A percentile compares a stretch with the other conserved stretches of the same genome.
Evolutionary conservation across 2,113 vertebrate species (phyloP).

Genomic region (Podocnemis expansa): DNA sequence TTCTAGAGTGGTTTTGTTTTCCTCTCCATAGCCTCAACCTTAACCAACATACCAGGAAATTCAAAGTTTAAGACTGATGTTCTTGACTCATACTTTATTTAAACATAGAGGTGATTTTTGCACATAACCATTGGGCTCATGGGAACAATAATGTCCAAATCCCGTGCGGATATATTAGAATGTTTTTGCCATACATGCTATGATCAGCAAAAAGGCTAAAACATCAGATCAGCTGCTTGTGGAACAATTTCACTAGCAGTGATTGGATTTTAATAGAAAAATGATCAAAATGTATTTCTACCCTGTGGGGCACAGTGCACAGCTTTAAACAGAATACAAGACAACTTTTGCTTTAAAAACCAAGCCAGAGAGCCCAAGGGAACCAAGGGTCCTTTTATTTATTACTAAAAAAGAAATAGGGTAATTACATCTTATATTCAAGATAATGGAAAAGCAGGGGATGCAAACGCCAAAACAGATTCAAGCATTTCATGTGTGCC

Average conservation of each 20-base stretch:
- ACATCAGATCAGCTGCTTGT: neutral
- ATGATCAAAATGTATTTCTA: neutral
- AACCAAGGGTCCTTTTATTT: neutral
- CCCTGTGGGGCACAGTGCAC: rapidly evolving
- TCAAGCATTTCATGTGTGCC: neutral
- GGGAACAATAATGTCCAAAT: neutral
- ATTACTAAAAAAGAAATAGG: neutral
- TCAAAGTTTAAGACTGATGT: too few species aligned
- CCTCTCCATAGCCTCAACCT: neutral
- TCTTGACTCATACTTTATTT: too few species aligned
- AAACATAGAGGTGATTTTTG: neutral
- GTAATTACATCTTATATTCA: neutral
- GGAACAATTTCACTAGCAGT: neutral
- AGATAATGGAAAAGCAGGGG: neutral
- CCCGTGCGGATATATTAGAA: neutral
- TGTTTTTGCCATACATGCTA: neutral
- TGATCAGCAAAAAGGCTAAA: neutral
- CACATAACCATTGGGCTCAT: neutral
- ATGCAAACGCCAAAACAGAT: neutral
- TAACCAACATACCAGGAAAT: too few species aligned
- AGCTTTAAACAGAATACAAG: neutral
- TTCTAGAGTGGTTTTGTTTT: neutral
- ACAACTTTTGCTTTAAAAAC: neutral
- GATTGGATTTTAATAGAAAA: slow-evolving; percentile 37
- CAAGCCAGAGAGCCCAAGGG: neutral